Evolutionary conservation across 2,888 invertebrate genomes (phyloP), one percentile per base, ranked within the genome.

Genomic region (Cephus pulcher): DNA sequence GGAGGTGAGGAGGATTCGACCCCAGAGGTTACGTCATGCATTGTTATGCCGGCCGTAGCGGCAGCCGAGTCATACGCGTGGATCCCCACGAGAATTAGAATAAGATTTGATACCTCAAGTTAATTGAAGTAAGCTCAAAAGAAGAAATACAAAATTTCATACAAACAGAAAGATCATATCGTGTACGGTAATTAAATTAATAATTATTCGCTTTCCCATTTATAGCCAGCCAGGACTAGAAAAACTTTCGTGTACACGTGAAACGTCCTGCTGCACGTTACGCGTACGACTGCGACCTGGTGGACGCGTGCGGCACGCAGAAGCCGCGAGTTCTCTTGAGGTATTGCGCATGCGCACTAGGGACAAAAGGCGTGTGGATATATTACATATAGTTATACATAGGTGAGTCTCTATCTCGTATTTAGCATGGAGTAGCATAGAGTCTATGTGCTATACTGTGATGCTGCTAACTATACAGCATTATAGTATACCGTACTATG

Each of bases 1-100:
- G 86, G 88, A 88, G 88, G 88, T 75, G 73, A 88, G 86, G 89
- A 90, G 89, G 89, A 90, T 90, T 88, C 89, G 90, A 89, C 89
- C 89, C 90, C 88, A 87, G 83, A 76, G 76, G 82, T 89, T 89
- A 88, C 89, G 87, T 89, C 89, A 89, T 87, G 88, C 88, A 90
- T 90, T 90, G 90, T 90, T 89, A 89, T 90, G 88, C 88, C 88
- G 87, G 85, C 87, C 88, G 88, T 90, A 89, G 89, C 88, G 83
- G 81, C 82, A 83, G 82, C 81, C 81, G 75, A 88, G 85, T 86
- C 88, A 85, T 88, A 87, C 87, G 87, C 86, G 87, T 86, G 87
- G 88, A 88, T 87, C 87, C 82, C 83, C 81, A 80, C 80, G 85
- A 81, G 87, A 89, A 89, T 89, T 88, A 85, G 84, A 88, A 88